A percentile compares a stretch with the other conserved stretches of the same genome.
Evolutionary conservation across 2,888 invertebrate genomes (phyloP).

Genomic region (Tetragnatha montana): DNA sequence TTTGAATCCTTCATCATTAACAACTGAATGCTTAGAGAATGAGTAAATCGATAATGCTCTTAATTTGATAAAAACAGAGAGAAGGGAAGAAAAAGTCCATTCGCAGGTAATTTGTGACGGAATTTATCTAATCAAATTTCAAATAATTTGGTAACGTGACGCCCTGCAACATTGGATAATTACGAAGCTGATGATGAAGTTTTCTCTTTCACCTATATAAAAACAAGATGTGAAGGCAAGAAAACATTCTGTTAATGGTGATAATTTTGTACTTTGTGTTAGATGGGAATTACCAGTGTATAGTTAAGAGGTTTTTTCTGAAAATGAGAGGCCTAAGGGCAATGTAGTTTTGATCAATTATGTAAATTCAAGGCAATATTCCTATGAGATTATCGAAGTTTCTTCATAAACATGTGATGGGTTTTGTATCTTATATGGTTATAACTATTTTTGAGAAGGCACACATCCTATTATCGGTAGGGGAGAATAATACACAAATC

Average conservation of each 20-base stretch:
- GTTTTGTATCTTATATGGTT: background rate
- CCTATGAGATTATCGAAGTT: background rate
- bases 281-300: background rate
- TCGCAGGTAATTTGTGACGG: conserved; percentile 37
- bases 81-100: conserved; percentile 3
- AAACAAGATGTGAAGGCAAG: conserved; percentile 12
- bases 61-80: conserved; percentile 29
- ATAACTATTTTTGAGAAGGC: background rate
- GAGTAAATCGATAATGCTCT: conserved; percentile 24
- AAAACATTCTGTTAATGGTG: background rate
- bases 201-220: conserved; percentile 1
- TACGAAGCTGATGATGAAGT: conserved; percentile 39
- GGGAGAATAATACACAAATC: background rate
- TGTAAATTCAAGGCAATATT: background rate
- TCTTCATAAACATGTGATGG: background rate
- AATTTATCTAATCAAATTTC: conserved; percentile 48
- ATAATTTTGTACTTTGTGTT: conserved; percentile 15
- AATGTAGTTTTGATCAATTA: background rate
- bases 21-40: background rate
- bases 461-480: background rate
- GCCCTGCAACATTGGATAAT: conserved; percentile 44
- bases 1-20: background rate
- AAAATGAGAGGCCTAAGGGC: background rate
- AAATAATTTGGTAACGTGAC: conserved; percentile 50
- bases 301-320: background rate